These are phyloP conservation scores for Gasterosteus nipponicus DNA, from an alignment of 2,113 vertebrate genomes.

Conservation along the genomic window DNA sequence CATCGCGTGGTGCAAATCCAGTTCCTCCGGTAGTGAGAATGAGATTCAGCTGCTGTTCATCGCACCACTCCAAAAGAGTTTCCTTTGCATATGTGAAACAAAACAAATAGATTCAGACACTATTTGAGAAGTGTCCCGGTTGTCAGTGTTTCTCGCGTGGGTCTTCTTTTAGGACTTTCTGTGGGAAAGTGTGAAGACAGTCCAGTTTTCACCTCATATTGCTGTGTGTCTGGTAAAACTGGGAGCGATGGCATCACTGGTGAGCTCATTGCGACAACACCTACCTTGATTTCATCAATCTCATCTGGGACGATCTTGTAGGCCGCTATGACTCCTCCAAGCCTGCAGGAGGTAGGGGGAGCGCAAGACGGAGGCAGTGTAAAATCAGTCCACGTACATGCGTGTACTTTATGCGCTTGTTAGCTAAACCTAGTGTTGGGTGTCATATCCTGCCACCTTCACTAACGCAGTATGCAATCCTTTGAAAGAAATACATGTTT, in stretches of 20 bases:
- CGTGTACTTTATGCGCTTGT: background rate
- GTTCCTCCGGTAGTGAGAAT: slow-evolving; percentile 99
- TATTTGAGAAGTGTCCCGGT: too few species aligned
- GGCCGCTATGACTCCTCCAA: slow-evolving; percentile 94
- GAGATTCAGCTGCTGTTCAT: slow-evolving; percentile 97
- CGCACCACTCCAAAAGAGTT: slow-evolving; percentile 97
- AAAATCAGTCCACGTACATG: background rate
- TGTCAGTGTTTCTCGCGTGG: background rate
- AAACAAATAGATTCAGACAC: too few species aligned
- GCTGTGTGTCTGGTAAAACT: background rate
- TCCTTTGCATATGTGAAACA: slow-evolving; percentile 83
- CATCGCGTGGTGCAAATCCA: slow-evolving; percentile 97
- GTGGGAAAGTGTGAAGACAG: background rate
- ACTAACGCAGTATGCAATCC: background rate
- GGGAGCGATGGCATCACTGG: background rate
- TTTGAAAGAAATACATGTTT: background rate
- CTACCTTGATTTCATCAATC: slow-evolving; percentile 98
- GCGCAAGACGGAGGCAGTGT: slow-evolving; percentile 16
- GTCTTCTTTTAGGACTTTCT: background rate
- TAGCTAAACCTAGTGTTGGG: background rate
- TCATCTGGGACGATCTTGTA: slow-evolving; percentile 99
- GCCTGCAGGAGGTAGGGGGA: slow-evolving; percentile 81
- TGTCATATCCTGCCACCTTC: too few species aligned
- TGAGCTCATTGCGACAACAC: background rate
- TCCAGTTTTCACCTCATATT: background rate